Percentiles rank a stretch among this genome's conserved stretches.
phyloP scores from a whole-genome alignment of 1,140 invertebrate species.

The Eriosoma lanigerum region DNA sequence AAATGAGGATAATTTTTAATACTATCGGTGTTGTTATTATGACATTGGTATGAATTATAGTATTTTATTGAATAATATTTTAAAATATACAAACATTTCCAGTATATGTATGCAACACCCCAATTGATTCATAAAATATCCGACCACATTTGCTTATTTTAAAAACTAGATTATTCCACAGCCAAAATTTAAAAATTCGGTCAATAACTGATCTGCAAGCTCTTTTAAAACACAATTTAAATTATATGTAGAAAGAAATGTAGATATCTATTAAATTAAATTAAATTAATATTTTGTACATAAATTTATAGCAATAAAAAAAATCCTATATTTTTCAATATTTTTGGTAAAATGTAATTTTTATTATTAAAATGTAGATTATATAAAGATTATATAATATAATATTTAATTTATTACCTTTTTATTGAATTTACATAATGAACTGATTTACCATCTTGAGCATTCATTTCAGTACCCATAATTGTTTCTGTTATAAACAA shows the following conservation, averaged over 20 bases:
- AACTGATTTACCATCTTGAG: slow-evolving; percentile 52
- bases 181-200: slow-evolving; percentile 28
- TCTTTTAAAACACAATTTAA: slow-evolving; percentile 21
- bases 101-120: slow-evolving; percentile 5
- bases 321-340: too few species aligned
- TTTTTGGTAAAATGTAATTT: too few species aligned
- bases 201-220: slow-evolving; percentile 15
- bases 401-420: not conserved
- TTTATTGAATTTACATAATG: slow-evolving; percentile 53
- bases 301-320: too few species aligned
- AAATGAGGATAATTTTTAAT: too few species aligned
- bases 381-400: too few species aligned
- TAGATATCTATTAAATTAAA: too few species aligned
- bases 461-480: slow-evolving; percentile 54
- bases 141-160: not conserved
- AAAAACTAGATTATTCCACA: slow-evolving; percentile 13
- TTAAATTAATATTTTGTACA: too few species aligned
- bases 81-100: slow-evolving; percentile 21
- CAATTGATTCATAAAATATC: slow-evolving; percentile 3
- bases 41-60: too few species aligned
- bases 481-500: slow-evolving; percentile 54
- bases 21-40: too few species aligned
- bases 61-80: too few species aligned
- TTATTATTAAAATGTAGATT: too few species aligned
- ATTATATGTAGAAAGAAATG: too few species aligned